Evolutionary conservation across 1,140 invertebrate species (phyloP).

Genomic region (Psix sp.): DNA sequence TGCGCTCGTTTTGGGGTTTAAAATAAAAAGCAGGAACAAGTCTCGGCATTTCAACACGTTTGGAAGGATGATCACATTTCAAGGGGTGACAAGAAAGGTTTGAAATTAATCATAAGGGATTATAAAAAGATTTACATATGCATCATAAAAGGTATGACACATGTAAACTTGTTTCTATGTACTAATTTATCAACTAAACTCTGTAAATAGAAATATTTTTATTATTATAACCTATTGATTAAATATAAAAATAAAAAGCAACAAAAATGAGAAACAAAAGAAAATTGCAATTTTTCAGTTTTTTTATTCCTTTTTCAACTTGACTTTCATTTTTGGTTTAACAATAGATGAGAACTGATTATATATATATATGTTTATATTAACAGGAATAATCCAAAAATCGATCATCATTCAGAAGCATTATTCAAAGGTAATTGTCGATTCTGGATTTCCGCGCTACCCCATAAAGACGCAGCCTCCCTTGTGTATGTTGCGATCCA

Average conservation of each 20-base stretch:
- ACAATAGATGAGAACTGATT: neutral
- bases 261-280: too few species aligned
- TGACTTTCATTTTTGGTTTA: too few species aligned
- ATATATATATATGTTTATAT: constrained; percentile 13
- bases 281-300: neutral
- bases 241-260: too few species aligned
- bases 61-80: constrained; percentile 7
- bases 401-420: constrained; percentile 12
- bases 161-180: too few species aligned
- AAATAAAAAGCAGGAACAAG: constrained; percentile 41
- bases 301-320: neutral
- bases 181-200: too few species aligned
- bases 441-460: constrained; percentile 1
- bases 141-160: neutral
- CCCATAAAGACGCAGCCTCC: constrained; percentile 1
- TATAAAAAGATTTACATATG: constrained; percentile 1
- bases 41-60: constrained; percentile 11
- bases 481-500: constrained; percentile 5
- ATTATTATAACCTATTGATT: too few species aligned
- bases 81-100: constrained; percentile 22
- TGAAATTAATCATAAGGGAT: constrained; percentile 17
- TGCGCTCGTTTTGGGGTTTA: constrained; percentile 20
- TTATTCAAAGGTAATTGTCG: constrained; percentile 17
- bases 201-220: too few species aligned
- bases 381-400: constrained; percentile 4